Percentiles rank a stretch among this genome's conserved stretches.
These are phyloP conservation scores for Bombus difficillimus DNA, from an alignment of 1,140 invertebrate genomes.

Conservation along the genomic window DNA sequence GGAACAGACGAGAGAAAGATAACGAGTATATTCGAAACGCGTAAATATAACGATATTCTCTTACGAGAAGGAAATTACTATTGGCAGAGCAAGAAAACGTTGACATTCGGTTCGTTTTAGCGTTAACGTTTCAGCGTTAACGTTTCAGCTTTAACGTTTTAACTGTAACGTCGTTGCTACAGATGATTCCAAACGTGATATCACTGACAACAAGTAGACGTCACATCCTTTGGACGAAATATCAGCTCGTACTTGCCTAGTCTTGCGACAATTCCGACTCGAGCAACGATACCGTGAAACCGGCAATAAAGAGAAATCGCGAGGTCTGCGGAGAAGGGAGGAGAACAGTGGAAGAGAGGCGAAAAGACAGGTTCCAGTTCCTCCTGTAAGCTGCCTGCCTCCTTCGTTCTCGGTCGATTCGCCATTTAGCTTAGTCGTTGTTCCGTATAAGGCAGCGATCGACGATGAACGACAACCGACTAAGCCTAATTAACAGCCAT, in stretches of 20 bases:
- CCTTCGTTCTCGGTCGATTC: slow-evolving; percentile 44
- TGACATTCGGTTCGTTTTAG: no score
- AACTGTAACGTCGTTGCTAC: no score
- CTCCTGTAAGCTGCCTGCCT: background rate
- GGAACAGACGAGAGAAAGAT: no score
- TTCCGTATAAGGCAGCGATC: slow-evolving; percentile 55
- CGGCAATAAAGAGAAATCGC: background rate
- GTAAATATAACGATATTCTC: background rate
- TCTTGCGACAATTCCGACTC: background rate
- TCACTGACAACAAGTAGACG: background rate
- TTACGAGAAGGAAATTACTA: background rate
- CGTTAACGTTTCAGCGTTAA: no score
- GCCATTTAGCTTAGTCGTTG: slow-evolving; percentile 70
- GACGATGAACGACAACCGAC: slow-evolving; percentile 67
- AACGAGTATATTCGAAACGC: background rate
- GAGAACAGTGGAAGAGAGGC: background rate
- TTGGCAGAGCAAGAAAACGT: background rate
- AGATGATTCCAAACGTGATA: rapidly evolving
- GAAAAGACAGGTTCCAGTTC: background rate
- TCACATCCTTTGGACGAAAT: background rate
- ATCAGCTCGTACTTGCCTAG: background rate
- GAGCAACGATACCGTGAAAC: background rate
- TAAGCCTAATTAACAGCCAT: slow-evolving; percentile 78
- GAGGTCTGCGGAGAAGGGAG: background rate
- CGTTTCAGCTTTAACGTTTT: no score